Percentiles rank a stretch among this genome's conserved stretches.
Evolutionary conservation across 2,797 vertebrate genomes (phyloP).

Genomic region (Takifugu ocellatus): DNA sequence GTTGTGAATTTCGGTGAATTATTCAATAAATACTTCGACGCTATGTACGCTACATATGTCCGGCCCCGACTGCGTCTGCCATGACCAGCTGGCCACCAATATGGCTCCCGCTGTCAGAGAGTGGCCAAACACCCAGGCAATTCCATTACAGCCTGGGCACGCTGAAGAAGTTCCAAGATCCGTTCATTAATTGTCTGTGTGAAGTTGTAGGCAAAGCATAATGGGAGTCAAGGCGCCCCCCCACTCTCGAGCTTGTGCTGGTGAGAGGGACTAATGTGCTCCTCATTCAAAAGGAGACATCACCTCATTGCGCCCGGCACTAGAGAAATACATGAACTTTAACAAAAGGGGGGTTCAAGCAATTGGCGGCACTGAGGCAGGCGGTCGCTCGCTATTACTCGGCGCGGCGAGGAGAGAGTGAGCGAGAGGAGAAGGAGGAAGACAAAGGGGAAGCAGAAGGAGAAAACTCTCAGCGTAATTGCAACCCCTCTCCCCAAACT

Average conservation of each 20-base stretch:
- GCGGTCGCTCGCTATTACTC: conserved; percentile 71
- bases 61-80: conserved; percentile 73
- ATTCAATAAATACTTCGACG: conserved; percentile 81
- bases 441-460: conserved; percentile 65
- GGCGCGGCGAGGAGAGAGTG: conserved; percentile 59
- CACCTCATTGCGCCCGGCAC: conserved; percentile 73
- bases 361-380: conserved; percentile 75
- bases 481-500: conserved; percentile 79
- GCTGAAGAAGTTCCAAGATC: conserved; percentile 76
- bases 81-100: conserved; percentile 85
- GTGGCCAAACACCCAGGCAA: conserved; percentile 69
- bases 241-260: conserved; percentile 59
- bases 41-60: conserved; percentile 84
- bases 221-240: conserved; percentile 72
- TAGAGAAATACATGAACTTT: conserved; percentile 80
- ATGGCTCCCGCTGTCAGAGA: conserved; percentile 74
- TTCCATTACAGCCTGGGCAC: conserved; percentile 71
- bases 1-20: conserved; percentile 79
- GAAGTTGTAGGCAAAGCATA: conserved; percentile 78
- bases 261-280: conserved; percentile 72
- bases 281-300: conserved; percentile 76
- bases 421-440: conserved; percentile 51
- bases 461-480: conserved; percentile 77
- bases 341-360: conserved; percentile 78
- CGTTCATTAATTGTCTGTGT: conserved; percentile 80